Percentiles rank a stretch among this genome's conserved stretches.
Conservation (phyloP, 2,888 invertebrate genomes). For the Aporophyla nigra region DNA sequence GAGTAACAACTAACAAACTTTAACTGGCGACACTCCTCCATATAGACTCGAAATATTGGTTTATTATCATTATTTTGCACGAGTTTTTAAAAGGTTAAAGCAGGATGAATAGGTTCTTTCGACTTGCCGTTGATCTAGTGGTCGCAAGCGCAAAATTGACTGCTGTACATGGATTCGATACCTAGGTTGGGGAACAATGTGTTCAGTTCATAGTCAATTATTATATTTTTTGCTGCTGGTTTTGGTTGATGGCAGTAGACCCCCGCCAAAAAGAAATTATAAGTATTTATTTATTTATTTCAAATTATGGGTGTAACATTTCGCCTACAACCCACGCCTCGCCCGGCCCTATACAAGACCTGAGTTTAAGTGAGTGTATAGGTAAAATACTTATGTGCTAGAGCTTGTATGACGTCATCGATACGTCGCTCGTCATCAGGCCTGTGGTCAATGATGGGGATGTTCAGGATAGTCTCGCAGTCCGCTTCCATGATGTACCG, state of each 20-base stretch:
- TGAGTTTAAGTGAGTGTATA: not conserved
- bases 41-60: not conserved
- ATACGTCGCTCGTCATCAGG: conserved; percentile 75
- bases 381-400: conserved; percentile 77
- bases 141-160: not conserved
- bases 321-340: not conserved
- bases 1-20: not conserved
- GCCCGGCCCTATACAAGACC: too few relatives aligned
- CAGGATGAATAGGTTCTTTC: not conserved
- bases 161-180: not conserved
- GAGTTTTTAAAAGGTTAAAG: not conserved
- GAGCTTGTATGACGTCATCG: conserved; percentile 79
- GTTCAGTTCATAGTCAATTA: too few relatives aligned
- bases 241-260: not conserved
- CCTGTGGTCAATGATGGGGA: conserved; percentile 79
- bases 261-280: not conserved
- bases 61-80: not conserved
- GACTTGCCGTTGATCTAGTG: not conserved
- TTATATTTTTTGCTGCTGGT: not conserved
- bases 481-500: conserved; percentile 78
- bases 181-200: not conserved
- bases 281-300: too few relatives aligned
- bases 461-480: conserved; percentile 74
- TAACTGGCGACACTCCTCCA: not conserved
- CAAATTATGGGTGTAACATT: not conserved